phyloP scores from a whole-genome alignment of 1,140 invertebrate species.

The Drosophila parabipectinata region DNA sequence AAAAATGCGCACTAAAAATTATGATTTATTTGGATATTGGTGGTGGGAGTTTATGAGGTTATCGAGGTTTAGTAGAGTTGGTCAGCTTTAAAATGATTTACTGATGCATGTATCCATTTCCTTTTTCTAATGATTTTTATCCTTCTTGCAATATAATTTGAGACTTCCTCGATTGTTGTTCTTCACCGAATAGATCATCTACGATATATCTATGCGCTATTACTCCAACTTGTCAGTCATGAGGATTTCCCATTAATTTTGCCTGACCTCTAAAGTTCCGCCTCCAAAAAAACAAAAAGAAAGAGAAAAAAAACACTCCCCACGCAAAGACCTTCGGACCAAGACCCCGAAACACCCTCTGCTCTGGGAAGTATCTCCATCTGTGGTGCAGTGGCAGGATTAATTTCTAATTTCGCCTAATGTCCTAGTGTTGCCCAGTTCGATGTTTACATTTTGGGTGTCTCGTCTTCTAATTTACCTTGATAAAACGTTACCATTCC shows the following conservation, averaged over 20 bases:
- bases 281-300: conserved; percentile 13
- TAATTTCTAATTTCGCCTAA: conserved; percentile 62
- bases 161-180: conserved; percentile 28
- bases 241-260: conserved; percentile 50
- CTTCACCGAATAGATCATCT: conserved; percentile 26
- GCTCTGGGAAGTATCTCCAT: conserved; percentile 31
- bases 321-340: conserved; percentile 9
- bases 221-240: conserved; percentile 42
- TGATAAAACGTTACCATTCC: conserved; percentile 57
- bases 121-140: neutral
- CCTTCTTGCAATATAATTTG: conserved; percentile 22
- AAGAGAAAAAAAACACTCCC: conserved; percentile 22
- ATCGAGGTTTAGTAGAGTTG: neutral
- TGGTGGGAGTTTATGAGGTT: neutral
- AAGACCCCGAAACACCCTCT: conserved; percentile 7
- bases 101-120: neutral
- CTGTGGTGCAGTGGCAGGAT: conserved; percentile 47
- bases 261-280: conserved; percentile 47
- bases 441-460: conserved; percentile 50
- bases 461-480: conserved; percentile 60
- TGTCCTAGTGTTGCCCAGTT: conserved; percentile 46
- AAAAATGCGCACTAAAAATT: neutral
- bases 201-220: conserved; percentile 30
- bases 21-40: neutral
- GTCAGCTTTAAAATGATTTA: neutral